Evolutionary conservation across 1,140 invertebrate species (phyloP).

Genomic region (Brachionus paranguensis): DNA sequence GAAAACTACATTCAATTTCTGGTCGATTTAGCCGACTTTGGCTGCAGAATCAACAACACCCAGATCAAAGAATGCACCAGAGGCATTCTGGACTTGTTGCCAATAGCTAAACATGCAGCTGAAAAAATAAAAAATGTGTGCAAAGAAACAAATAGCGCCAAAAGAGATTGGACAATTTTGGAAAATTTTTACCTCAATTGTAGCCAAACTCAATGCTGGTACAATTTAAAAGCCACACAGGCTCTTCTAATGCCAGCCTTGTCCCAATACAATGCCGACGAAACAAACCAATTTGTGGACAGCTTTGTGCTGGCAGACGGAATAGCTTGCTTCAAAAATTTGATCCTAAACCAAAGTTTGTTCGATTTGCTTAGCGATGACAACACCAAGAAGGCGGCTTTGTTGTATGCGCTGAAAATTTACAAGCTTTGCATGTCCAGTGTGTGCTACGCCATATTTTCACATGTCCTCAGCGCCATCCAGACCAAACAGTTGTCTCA

Average conservation of each 20-base stretch:
- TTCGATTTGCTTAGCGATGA: constrained; percentile 66
- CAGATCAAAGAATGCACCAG: constrained; percentile 77
- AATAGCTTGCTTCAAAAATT: constrained; percentile 70
- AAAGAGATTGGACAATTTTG: not conserved
- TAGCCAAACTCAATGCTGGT: constrained; percentile 35
- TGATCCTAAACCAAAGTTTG: constrained; percentile 81
- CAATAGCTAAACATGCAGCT: constrained; percentile 60
- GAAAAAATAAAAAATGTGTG: not conserved
- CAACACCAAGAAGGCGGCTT: constrained; percentile 64
- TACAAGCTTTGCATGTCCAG: constrained; percentile 76
- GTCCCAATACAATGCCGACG: constrained; percentile 69
- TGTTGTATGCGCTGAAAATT: constrained; percentile 70
- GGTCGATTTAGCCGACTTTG: constrained; percentile 80
- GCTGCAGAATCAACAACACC: constrained; percentile 70
- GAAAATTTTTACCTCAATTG: constrained; percentile 26
- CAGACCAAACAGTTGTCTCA: constrained; percentile 43
- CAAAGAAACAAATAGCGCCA: not conserved
- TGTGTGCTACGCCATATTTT: constrained; percentile 62
- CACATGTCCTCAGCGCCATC: constrained; percentile 49
- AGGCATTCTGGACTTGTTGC: constrained; percentile 77
- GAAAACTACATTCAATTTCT: constrained; percentile 77
- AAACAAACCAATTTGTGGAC: constrained; percentile 74
- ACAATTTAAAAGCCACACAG: constrained; percentile 70
- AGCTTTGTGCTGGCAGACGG: constrained; percentile 62
- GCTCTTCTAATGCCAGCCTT: constrained; percentile 82